These are phyloP conservation scores for Lepus townsendii DNA, from an alignment of 2,797 vertebrate species.

Conservation along the genomic window DNA sequence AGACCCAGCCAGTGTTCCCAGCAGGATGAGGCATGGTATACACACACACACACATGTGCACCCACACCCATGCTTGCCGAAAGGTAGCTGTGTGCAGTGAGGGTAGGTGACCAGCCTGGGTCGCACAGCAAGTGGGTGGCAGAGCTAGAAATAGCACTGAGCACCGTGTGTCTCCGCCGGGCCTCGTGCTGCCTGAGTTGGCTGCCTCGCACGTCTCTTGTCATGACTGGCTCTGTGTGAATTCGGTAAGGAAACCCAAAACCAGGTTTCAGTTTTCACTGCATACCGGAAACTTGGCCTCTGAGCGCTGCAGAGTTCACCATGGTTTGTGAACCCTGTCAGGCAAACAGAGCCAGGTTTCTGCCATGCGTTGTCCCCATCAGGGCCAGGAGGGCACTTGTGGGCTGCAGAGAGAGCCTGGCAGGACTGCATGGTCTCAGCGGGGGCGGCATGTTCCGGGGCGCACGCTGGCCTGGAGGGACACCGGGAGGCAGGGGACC, in stretches of 20 bases:
- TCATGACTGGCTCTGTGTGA: conserved; percentile 30
- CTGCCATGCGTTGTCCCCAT: background rate
- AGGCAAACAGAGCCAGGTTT: background rate
- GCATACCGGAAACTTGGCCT: conserved; percentile 64
- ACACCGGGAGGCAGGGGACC: background rate
- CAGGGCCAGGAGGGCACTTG: background rate
- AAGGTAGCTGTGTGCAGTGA: background rate
- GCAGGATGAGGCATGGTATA: background rate
- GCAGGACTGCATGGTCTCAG: background rate
- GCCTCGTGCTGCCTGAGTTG: background rate
- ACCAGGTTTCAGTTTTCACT: conserved; percentile 66
- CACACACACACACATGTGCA: too few species aligned
- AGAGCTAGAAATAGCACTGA: background rate
- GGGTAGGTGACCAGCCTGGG: background rate
- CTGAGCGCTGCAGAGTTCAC: conserved; percentile 36
- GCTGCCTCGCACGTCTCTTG: background rate
- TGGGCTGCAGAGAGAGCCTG: background rate
- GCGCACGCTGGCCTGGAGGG: background rate
- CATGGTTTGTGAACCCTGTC: conserved; percentile 44
- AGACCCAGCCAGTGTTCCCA: background rate
- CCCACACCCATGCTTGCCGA: too few species aligned
- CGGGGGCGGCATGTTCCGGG: background rate
- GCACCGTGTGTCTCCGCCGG: background rate
- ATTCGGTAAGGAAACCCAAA: conserved; percentile 69
- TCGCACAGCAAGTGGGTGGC: background rate